Evolutionary conservation across 35 echinoderm and acorn worm species (phyloP).

Genomic region (Stichopus chloronotus): DNA sequence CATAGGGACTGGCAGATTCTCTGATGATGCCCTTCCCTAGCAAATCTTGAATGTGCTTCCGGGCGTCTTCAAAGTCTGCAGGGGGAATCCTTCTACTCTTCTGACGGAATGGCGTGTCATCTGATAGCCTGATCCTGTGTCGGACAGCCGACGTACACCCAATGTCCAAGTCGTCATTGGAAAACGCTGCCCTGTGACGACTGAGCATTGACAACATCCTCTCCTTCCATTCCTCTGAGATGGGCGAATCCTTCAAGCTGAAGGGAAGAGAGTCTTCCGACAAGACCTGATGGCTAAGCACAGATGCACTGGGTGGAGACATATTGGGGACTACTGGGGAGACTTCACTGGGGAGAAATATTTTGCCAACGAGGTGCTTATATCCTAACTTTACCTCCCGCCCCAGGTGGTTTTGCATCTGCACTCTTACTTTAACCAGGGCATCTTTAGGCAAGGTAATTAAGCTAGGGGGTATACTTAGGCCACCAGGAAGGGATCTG

Average conservation of each 20-base stretch:
- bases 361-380: no score
- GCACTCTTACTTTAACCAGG: no score
- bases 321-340: no score
- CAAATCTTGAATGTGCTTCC: conserved; percentile 58
- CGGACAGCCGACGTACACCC: conserved; percentile 63
- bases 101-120: conserved; percentile 66
- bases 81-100: conserved; percentile 59
- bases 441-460: neutral
- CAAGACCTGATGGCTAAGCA: neutral
- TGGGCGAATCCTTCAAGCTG: conserved; percentile 36
- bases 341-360: no score
- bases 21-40: conserved; percentile 55
- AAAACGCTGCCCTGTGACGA: conserved; percentile 23
- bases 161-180: conserved; percentile 58
- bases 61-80: conserved; percentile 59
- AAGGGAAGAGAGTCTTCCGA: conserved; percentile 44
- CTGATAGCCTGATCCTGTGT: conserved; percentile 55
- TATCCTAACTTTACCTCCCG: no score
- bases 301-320: no score
- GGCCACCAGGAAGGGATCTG: neutral
- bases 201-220: neutral
- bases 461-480: neutral
- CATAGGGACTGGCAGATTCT: conserved; percentile 43
- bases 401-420: no score
- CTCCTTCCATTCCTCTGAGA: neutral